Evolutionary conservation across 2,113 vertebrate species (phyloP), one percentile per base, ranked within the genome.

Genomic region (Casuarius casuarius): DNA sequence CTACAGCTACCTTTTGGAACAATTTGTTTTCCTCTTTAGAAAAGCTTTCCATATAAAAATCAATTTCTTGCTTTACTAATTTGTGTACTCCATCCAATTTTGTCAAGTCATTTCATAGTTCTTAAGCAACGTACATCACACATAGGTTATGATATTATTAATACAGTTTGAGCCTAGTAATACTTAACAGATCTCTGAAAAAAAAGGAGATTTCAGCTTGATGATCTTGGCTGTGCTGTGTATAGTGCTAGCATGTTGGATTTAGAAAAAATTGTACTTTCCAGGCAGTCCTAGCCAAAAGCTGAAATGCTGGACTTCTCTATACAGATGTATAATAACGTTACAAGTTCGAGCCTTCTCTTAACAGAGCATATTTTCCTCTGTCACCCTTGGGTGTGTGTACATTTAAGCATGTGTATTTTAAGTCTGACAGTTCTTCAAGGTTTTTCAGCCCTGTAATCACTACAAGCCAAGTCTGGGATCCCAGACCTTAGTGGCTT

Each of bases 221-320:
- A 12, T 66, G 38, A 58, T 54, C 26, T 31, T 79, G 62, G 8
- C 26, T 49, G 49, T 0, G 0, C 4, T 1, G 28, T 54, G 42
- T 46, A 44, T 9, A 90, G 2, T n/a, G 49, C 10, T 65, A 44
- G 54, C 5, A 18, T 7, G 10, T 9, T 82, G 1, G 0, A 22
- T 65, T 31, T 4, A 62, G 33, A 80, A 10, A 72, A 87, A 73
- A 46, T 26, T 31, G 11, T 38, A 13, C 19, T 8, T 38, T 52
- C 61, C 25, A 56, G 29, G 20, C 15, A 85, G 22, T 10, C 48
- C 13, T 51, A 12, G 61, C 49, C 29, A 31, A 71, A 33, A 74
- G 38, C 20, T 88, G 56, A 75, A 78, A 15, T 2, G 61, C 42
- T 75, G n/a, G 18, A 42, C 20, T 82, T 89, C 61, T 82, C 38